These are phyloP conservation scores for Neocrepidodera transversa DNA, from an alignment of 2,888 invertebrate genomes.

Conservation along the genomic window DNA sequence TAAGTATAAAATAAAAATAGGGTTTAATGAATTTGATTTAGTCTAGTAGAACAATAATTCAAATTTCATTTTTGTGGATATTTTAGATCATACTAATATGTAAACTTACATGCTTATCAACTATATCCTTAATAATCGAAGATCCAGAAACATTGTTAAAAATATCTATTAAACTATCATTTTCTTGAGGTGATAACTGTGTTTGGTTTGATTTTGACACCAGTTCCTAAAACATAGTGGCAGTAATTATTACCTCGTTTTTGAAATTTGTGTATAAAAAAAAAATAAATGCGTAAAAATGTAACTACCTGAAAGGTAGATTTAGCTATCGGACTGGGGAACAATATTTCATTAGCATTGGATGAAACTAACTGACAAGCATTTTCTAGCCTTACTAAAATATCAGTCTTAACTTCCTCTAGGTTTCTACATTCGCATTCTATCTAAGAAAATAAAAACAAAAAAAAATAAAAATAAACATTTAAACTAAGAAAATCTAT, in stretches of 20 bases:
- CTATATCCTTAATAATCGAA: conserved; percentile 72
- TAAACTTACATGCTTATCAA: conserved; percentile 75
- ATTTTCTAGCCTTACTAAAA: conserved; percentile 53
- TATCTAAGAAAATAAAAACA: conserved; percentile 64
- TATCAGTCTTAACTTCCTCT: conserved; percentile 56
- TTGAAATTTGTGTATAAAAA: too few relatives aligned
- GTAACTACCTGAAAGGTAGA: conserved; percentile 55
- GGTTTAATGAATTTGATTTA: background rate
- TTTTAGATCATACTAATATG: too few relatives aligned
- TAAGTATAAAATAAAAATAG: too few relatives aligned
- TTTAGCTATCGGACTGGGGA: conserved; percentile 53
- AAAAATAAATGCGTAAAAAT: too few relatives aligned
- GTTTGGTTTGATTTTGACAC: conserved; percentile 47
- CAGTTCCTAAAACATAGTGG: conserved; percentile 23
- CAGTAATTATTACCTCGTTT: too few relatives aligned
- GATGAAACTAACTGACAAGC: conserved; percentile 53
- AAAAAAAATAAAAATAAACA: conserved; percentile 48
- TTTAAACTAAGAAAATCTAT: background rate
- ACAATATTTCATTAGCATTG: conserved; percentile 54
- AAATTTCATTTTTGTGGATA: too few relatives aligned
- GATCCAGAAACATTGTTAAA: conserved; percentile 72
- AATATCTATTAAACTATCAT: conserved; percentile 69
- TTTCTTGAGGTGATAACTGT: conserved; percentile 66
- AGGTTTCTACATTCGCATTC: conserved; percentile 71
- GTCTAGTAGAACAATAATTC: too few relatives aligned